phyloP scores from a whole-genome alignment of 2,797 vertebrate species.

The Sciurus vulgaris region DNA sequence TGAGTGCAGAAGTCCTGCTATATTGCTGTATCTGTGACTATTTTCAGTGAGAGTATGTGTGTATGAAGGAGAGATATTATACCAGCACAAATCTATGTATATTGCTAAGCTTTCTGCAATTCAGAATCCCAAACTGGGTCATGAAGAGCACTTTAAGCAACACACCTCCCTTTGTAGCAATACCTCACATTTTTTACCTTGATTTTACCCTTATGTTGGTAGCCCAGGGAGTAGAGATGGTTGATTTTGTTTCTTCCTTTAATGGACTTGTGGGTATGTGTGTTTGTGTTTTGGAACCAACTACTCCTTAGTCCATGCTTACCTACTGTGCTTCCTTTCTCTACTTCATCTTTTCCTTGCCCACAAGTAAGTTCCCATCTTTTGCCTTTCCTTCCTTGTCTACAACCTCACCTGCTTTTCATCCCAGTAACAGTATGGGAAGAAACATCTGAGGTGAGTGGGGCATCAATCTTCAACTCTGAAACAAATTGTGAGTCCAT shows the following conservation, averaged over 20 bases:
- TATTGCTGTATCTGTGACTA: not conserved
- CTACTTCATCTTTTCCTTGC: not conserved
- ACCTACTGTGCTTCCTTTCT: not conserved
- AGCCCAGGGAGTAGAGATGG: not conserved
- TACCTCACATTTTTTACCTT: slow-evolving; percentile 6
- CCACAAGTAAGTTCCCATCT: not conserved
- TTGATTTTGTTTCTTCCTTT: slow-evolving; percentile 12
- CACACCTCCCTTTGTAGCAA: not conserved
- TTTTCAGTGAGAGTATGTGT: not conserved
- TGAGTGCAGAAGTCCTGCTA: not conserved
- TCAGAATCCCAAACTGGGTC: not conserved
- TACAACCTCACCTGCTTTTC: not conserved
- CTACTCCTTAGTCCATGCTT: not conserved
- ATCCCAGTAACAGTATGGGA: not conserved
- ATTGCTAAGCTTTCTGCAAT: not conserved
- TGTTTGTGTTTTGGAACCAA: not conserved
- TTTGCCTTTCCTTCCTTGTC: not conserved
- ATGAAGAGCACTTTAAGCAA: not conserved
- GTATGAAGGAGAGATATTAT: not conserved
- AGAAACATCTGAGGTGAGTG: not conserved
- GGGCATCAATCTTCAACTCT: not conserved
- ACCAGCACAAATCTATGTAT: not conserved
- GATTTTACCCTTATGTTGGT: slow-evolving; percentile 4
- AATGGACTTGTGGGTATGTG: not conserved
- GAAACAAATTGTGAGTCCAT: slow-evolving; percentile 18